Percentiles rank a stretch among this genome's conserved stretches.
These are phyloP conservation scores for Bovichtus variegatus DNA, from an alignment of 2,797 vertebrate species.

Conservation along the genomic window DNA sequence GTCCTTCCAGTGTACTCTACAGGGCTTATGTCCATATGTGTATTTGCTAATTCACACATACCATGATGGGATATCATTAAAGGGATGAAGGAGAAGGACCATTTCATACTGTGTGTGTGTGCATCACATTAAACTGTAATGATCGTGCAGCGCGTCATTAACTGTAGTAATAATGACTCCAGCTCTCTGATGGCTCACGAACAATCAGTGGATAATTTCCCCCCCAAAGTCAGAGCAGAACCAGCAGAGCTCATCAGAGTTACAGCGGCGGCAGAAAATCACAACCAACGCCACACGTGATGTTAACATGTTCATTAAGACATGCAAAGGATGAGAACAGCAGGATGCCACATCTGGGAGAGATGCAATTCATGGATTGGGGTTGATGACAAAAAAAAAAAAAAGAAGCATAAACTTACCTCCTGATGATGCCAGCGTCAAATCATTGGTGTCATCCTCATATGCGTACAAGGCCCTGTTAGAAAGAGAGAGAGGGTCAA, in stretches of 20 bases:
- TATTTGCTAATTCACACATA: neutral
- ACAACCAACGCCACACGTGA: neutral
- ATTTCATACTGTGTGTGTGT: neutral
- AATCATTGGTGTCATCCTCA: constrained; percentile 92
- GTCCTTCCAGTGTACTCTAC: neutral
- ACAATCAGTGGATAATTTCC: constrained; percentile 28
- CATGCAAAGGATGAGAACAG: neutral
- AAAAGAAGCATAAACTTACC: constrained; percentile 80
- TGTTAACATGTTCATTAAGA: constrained; percentile 10
- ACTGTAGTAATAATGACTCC: constrained; percentile 26
- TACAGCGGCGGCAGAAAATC: neutral
- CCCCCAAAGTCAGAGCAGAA: neutral
- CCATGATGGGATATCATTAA: neutral
- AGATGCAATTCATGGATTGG: neutral
- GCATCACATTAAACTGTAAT: constrained; percentile 33
- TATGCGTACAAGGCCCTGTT: constrained; percentile 96
- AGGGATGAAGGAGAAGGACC: neutral
- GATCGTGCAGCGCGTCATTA: constrained; percentile 36
- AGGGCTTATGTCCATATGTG: neutral
- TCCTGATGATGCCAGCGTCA: constrained; percentile 92
- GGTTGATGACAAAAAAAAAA: neutral
- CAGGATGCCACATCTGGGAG: neutral
- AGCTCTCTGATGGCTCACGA: constrained; percentile 17
- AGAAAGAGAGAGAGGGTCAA: constrained; percentile 9
- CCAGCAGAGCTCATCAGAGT: constrained; percentile 49